Evolutionary conservation across 2,797 vertebrate genomes (phyloP).

Genomic region (Onychomys leucogaster): DNA sequence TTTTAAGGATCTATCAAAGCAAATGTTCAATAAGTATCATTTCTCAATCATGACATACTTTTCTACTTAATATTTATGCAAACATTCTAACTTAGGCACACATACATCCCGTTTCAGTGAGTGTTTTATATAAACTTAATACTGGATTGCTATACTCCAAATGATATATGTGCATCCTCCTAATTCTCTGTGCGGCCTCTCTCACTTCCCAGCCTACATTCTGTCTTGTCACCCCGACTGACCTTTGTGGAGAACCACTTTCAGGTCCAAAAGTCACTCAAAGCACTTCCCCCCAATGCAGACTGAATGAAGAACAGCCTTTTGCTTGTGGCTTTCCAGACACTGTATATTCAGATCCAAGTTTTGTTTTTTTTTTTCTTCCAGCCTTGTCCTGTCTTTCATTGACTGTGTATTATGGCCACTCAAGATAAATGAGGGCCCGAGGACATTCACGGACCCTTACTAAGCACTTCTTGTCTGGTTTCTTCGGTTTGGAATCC

Average conservation of each 20-base stretch:
- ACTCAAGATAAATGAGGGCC: background rate
- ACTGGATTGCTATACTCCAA: background rate
- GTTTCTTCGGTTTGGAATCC: background rate
- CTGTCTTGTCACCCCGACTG: background rate
- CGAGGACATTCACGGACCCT: background rate
- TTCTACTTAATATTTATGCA: slow-evolving; percentile 9
- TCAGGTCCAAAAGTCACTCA: background rate
- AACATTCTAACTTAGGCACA: background rate
- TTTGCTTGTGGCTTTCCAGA: background rate
- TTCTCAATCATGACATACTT: background rate
- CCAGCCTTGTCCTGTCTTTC: background rate
- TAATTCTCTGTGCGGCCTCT: background rate
- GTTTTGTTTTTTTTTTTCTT: slow-evolving; percentile 3
- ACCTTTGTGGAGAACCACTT: background rate
- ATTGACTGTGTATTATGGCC: background rate
- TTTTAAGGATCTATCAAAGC: background rate
- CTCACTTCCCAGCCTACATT: background rate
- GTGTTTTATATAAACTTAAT: background rate
- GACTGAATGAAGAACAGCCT: background rate
- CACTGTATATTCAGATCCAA: background rate
- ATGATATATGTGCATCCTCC: background rate
- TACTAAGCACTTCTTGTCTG: background rate
- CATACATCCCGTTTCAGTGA: background rate
- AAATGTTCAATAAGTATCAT: background rate
- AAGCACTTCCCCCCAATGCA: background rate